Percentiles rank a stretch among this genome's conserved stretches.
Conservation (phyloP, 37 sponge, comb jelly and placozoan genomes). For the Corticium candelabrum region DNA sequence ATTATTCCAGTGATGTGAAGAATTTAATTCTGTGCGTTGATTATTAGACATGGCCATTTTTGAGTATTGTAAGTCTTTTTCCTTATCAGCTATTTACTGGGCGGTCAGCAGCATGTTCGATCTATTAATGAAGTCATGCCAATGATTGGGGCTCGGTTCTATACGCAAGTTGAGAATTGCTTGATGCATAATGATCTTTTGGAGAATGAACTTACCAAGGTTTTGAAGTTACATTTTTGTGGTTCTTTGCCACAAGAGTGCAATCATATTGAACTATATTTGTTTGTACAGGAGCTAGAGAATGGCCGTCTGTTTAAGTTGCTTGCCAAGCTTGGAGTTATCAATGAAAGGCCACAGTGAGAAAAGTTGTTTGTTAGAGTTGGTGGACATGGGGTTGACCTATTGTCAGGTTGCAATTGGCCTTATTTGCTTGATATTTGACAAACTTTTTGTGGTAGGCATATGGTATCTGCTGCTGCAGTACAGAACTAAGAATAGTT, state of each 20-base stretch:
- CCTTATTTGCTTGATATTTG: too few species aligned
- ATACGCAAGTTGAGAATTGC: slow-evolving; percentile 34
- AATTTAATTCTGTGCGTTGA: slow-evolving; percentile 40
- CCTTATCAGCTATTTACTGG: slow-evolving; percentile 9
- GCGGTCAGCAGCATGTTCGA: slow-evolving; percentile 19
- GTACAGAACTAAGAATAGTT: too few species aligned
- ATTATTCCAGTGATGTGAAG: slow-evolving; percentile 36
- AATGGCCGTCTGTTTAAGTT: slow-evolving; percentile 75
- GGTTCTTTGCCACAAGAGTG: too few species aligned
- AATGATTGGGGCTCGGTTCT: slow-evolving; percentile 56
- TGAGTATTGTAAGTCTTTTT: neutral
- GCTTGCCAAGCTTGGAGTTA: slow-evolving; percentile 60
- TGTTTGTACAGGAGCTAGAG: slow-evolving; percentile 58
- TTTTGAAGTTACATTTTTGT: too few species aligned
- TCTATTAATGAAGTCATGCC: slow-evolving; percentile 50
- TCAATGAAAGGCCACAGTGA: slow-evolving; percentile 82
- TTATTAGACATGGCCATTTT: neutral
- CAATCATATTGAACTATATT: too few species aligned
- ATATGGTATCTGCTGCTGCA: too few species aligned
- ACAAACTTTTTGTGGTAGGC: too few species aligned
- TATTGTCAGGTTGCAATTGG: too few species aligned
- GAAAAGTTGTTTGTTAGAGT: too few species aligned
- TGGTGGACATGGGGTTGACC: too few species aligned
- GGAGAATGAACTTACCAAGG: slow-evolving; percentile 51
- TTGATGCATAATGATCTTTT: slow-evolving; percentile 31